phyloP scores from a whole-genome alignment of 2,113 vertebrate genomes.

The Trichechus manatus region DNA sequence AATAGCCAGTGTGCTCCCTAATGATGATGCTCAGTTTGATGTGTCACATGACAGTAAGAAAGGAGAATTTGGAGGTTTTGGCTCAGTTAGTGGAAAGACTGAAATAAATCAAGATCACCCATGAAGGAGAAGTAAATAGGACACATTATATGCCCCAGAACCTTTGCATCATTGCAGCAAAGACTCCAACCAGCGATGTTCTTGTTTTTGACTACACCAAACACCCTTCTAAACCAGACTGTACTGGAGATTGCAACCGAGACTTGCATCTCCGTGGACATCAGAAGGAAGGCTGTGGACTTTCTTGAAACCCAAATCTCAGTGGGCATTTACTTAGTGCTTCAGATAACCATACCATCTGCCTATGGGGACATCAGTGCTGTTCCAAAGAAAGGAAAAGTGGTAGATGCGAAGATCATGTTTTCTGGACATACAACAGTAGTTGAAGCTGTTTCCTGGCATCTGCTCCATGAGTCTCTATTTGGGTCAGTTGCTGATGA shows the following conservation, averaged over 20 bases:
- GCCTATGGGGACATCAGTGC: conserved; percentile 98
- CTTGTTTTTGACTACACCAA: no score
- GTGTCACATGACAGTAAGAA: no score
- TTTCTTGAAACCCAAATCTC: conserved; percentile 99
- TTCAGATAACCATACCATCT: conserved; percentile 96
- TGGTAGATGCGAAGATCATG: conserved; percentile 98
- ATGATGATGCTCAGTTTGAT: no score
- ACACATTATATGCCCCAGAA: no score
- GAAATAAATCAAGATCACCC: no score
- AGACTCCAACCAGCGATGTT: no score
- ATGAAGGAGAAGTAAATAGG: no score
- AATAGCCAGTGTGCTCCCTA: no score
- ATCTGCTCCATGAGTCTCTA: conserved; percentile 96
- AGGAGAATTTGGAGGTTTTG: no score
- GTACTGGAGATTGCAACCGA: conserved; percentile 97
- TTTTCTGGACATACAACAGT: conserved; percentile 98
- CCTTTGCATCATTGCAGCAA: no score
- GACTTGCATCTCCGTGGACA: conserved; percentile 96
- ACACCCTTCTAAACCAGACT: conserved; percentile 88
- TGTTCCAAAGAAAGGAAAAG: conserved; percentile 98
- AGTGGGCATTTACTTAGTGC: conserved; percentile 97
- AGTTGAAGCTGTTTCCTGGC: conserved; percentile 98
- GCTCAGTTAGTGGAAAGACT: no score
- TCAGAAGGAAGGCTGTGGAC: conserved; percentile 98
- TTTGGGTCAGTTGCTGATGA: conserved; percentile 99